Evolutionary conservation across 1,140 invertebrate genomes (phyloP), one percentile per base, ranked within the genome.

Genomic region (Musca vetustissima): DNA sequence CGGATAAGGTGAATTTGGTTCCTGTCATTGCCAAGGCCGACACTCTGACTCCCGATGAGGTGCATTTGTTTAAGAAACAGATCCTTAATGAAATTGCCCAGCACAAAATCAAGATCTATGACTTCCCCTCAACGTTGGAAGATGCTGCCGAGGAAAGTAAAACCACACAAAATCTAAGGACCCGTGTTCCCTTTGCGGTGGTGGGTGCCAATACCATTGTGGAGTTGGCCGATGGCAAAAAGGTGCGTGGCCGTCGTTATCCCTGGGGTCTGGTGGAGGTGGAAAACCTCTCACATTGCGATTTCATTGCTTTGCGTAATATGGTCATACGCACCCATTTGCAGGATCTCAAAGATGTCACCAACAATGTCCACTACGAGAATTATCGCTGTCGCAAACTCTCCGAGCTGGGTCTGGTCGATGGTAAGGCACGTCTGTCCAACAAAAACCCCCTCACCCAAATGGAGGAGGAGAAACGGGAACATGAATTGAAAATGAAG

Each of bases 1-100:
- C 98, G 76, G 96, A 99, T 81, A 98, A 97, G 89, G 96, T 98
- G 67, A 99, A 99, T 83, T 97, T 99, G 75, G 96, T 99, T 81
- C 98, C 98, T 64, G 91, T 99, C 64, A 96, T 99, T 81, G 96
- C 97, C 48, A 99, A 99, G 86, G 96, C 98, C 15, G 98, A 99
- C 80, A 99, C 97, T 4, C 91, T 99, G 88, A 99, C 97, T 64
- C 93, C 95, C 1, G 96, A 98, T 76, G 98, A 99, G 84, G 94
- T 97, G 83, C 86, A 89, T 73, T 88, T 93, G 75, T 99, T 99
- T 79, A 99, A 99, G 85, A 96, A 97, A 86, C 94, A 95, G 88
- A 95, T 99, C 80, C 86, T 98, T 78, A 97, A 97, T 82, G 97
- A 99, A 86, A 97, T 99, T 76, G 91, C 91, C 53, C 92, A 97